Evolutionary conservation across 2,113 vertebrate genomes (phyloP).

Genomic region (Microtus oregoni): DNA sequence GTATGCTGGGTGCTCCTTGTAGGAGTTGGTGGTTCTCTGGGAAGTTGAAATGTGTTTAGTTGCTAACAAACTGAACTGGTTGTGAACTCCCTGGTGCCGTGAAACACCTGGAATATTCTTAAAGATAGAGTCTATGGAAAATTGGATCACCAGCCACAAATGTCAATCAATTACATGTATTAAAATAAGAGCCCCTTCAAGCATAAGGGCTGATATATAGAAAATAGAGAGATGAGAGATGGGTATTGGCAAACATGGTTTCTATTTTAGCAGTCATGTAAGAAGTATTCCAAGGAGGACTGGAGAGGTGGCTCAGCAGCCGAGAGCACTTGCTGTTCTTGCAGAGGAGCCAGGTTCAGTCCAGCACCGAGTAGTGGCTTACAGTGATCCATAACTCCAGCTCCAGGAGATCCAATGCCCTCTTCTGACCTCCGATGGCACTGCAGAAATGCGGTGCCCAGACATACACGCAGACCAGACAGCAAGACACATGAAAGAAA

Average conservation of each 20-base stretch:
- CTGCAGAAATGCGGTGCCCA: background rate
- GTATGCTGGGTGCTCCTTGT: background rate
- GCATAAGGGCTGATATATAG: too few species aligned
- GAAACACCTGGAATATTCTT: background rate
- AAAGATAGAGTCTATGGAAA: background rate
- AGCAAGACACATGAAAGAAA: background rate
- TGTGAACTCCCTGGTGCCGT: background rate
- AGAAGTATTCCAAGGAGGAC: background rate
- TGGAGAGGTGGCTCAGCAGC: background rate
- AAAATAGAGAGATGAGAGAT: too few species aligned
- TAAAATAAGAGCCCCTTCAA: background rate
- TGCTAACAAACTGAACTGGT: background rate
- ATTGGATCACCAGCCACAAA: background rate
- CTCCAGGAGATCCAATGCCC: too few species aligned
- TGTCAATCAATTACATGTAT: background rate
- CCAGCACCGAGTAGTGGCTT: background rate
- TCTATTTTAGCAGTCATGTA: background rate
- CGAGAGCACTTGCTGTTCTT: background rate
- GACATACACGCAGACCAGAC: background rate
- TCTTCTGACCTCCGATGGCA: background rate
- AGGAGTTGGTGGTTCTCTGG: background rate
- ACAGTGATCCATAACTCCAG: background rate
- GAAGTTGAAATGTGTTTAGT: background rate
- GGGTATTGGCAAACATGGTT: background rate
- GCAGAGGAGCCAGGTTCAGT: background rate